Base-by-base conservation (phyloP, 1,140 invertebrate species). In the Aphaenogaster floridana region DNA sequence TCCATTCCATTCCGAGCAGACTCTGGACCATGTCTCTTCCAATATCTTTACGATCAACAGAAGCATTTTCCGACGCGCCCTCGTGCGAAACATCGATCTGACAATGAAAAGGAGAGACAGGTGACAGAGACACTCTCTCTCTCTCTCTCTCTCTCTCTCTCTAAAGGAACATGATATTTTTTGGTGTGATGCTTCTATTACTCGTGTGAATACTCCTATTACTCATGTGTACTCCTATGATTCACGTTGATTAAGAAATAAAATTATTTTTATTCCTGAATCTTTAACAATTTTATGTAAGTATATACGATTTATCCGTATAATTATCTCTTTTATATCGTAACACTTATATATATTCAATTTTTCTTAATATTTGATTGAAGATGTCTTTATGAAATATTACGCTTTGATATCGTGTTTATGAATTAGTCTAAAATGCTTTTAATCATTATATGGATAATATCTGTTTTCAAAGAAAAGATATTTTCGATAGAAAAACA, bases 11-110 rank as follows among this genome's bases (percentile, higher is more conserved):
- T 89, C 63, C 45, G 66, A 68, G 21, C 52, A 77, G 85, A 83
- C 9, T 54, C 28, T 88, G 88, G 88, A 87, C 79, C 79, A 59
- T 85, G 54, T 86, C 85, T 90, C 86, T 57, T 85, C 74, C 79
- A 74, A 84, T 86, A 89, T 52, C 57, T 90, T 81, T 61, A 72
- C 15, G 54, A 61, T 59, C 1, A 36, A 57, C 34, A 48, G 17
- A 13, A 45, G 7, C 17, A 6, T 48, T 39, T 54, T 63, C 69
- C 45, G 42, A 74, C 5, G 21, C 39, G 1, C 11, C 45, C 34
- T 39, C 28, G 54, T 74, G 42, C 57, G n/a, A 61, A 50, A 42
- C 17, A 50, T 36, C 39, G n/a, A 54, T 81, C 13, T 9, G 2
- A 52, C 8, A 15, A n/a, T 9, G 2, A 52, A 8, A 15, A n/a